Conservation (phyloP, 2,797 vertebrate species). For the Acestrorhynchus altus region DNA sequence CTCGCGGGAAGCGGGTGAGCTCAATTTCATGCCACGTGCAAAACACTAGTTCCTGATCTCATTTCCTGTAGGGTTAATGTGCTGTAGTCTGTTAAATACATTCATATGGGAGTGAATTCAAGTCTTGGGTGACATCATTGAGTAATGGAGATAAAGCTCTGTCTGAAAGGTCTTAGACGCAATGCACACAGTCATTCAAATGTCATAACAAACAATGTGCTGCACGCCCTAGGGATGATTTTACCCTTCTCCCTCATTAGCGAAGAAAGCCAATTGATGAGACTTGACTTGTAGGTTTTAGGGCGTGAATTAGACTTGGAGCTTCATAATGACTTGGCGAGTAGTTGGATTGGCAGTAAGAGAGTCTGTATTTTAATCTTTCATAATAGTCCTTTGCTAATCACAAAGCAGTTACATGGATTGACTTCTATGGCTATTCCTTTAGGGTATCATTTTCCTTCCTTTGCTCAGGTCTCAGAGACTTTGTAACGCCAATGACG, state of each 20-base stretch:
- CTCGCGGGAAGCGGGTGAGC: slow-evolving; percentile 90
- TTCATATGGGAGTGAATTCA: slow-evolving; percentile 5
- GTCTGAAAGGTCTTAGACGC: slow-evolving; percentile 22
- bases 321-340: slow-evolving; percentile 8
- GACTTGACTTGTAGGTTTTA: slow-evolving; percentile 39
- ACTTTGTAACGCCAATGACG: no score
- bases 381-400: not conserved
- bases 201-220: slow-evolving; percentile 44
- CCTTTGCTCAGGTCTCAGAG: no score
- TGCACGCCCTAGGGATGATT: slow-evolving; percentile 20
- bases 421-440: not conserved
- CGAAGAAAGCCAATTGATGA: slow-evolving; percentile 32
- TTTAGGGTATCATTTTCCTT: not conserved
- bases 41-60: no score
- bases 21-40: not conserved
- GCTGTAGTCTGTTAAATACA: no score
- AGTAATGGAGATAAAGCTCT: slow-evolving; percentile 38
- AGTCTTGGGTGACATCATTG: slow-evolving; percentile 14
- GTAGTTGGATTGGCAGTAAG: slow-evolving; percentile 1
- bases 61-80: no score
- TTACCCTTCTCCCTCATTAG: slow-evolving; percentile 43
- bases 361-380: not conserved
- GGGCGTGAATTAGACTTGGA: slow-evolving; percentile 29
- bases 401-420: slow-evolving; percentile 11
- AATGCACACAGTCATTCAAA: slow-evolving; percentile 29